Evolutionary conservation across 2,888 invertebrate species (phyloP).

Genomic region (Conistra vaccinii): DNA sequence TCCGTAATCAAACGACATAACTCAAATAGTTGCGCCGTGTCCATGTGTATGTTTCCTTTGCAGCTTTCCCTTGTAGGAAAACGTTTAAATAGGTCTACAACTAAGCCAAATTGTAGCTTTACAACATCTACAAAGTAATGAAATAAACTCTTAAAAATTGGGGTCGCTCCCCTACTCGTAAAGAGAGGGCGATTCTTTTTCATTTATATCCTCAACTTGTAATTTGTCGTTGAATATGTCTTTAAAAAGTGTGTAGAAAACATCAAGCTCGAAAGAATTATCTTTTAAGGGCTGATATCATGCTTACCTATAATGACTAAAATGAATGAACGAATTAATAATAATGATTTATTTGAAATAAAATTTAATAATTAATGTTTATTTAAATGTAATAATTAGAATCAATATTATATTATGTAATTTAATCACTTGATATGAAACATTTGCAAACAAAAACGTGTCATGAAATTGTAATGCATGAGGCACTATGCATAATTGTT

Average conservation of each 20-base stretch:
- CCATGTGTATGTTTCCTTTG: not conserved
- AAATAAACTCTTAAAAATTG: conserved; percentile 21
- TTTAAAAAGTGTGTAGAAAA: not conserved
- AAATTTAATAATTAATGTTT: too few relatives aligned
- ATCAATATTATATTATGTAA: too few relatives aligned
- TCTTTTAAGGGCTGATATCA: not conserved
- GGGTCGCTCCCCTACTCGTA: conserved; percentile 1
- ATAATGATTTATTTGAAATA: too few relatives aligned
- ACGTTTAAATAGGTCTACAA: not conserved
- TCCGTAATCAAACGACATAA: not conserved
- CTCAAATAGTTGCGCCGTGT: not conserved
- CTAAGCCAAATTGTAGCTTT: not conserved
- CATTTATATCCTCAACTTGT: not conserved
- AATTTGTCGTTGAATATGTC: not conserved
- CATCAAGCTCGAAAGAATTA: not conserved
- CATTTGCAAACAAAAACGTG: too few relatives aligned
- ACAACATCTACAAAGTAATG: conserved; percentile 15
- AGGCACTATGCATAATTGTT: too few relatives aligned
- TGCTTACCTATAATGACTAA: too few relatives aligned
- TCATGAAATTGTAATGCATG: too few relatives aligned
- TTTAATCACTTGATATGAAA: too few relatives aligned
- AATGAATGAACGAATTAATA: too few relatives aligned
- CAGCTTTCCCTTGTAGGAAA: not conserved
- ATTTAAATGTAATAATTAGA: too few relatives aligned
- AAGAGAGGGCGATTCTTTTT: not conserved